A percentile compares a stretch with the other conserved stretches of the same genome.
phyloP scores from a whole-genome alignment of 1,140 invertebrate genomes.

The Doryteuthis pealeii region DNA sequence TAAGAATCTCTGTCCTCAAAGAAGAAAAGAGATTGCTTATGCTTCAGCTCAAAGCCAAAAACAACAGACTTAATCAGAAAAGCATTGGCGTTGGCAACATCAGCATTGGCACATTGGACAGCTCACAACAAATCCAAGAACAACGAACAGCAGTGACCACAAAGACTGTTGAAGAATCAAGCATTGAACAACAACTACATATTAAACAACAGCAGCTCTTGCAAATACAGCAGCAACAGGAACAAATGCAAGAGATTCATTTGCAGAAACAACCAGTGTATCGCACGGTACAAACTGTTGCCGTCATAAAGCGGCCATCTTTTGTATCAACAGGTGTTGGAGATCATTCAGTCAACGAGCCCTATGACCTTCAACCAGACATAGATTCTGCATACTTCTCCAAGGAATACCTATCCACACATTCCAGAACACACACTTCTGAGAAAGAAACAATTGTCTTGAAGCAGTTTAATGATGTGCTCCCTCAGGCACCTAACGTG shows the following conservation, averaged over 20 bases:
- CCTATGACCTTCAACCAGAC: constrained; percentile 46
- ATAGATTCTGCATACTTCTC: constrained; percentile 37
- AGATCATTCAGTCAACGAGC: constrained; percentile 48
- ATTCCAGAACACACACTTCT: constrained; percentile 19
- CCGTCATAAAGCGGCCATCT: constrained; percentile 34
- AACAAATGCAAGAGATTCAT: not conserved
- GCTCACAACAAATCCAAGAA: not conserved
- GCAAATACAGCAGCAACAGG: not conserved
- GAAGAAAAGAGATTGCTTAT: constrained; percentile 74
- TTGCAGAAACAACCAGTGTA: not conserved
- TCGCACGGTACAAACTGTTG: constrained; percentile 13
- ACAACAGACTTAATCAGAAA: constrained; percentile 38
- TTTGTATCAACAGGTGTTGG: constrained; percentile 49
- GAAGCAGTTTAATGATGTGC: constrained; percentile 22
- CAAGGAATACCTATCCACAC: constrained; percentile 24
- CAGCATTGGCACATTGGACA: constrained; percentile 37
- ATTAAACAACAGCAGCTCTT: not conserved
- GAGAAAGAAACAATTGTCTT: constrained; percentile 36
- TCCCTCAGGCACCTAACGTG: not conserved
- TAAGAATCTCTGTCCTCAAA: constrained; percentile 70
- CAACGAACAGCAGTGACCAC: not conserved
- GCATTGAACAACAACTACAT: not conserved
- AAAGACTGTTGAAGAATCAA: not conserved
- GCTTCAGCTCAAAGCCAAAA: constrained; percentile 63
- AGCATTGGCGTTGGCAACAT: constrained; percentile 55